Conservation (phyloP, 2,113 vertebrate species). For the Diadophis punctatus region DNA sequence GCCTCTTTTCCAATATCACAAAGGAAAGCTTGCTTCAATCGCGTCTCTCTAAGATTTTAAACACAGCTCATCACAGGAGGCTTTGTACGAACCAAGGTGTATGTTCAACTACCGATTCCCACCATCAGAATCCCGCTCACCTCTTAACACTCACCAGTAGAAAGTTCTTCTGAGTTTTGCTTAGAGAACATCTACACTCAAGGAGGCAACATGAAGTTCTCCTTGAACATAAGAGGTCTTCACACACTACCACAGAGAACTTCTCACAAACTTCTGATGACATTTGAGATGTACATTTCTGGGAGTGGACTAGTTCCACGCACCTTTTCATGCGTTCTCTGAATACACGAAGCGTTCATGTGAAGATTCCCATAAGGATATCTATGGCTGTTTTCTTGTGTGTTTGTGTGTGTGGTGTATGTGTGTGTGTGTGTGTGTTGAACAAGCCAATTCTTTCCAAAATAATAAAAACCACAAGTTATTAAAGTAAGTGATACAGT, state of each 20-base stretch:
- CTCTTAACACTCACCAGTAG: not conserved
- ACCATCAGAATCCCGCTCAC: not conserved
- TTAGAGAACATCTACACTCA: not conserved
- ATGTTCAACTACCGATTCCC: too few relatives aligned
- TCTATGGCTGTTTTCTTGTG: conserved; percentile 43
- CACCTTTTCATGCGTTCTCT: not conserved
- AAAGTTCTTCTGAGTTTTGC: not conserved
- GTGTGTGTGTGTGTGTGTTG: not conserved
- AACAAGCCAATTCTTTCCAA: conserved; percentile 46
- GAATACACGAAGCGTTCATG: not conserved
- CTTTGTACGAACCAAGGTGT: not conserved
- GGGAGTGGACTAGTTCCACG: not conserved
- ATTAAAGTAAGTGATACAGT: conserved; percentile 60
- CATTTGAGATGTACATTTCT: not conserved
- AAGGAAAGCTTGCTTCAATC: conserved; percentile 46
- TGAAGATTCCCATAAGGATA: conserved; percentile 1
- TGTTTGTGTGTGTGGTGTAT: accelerated
- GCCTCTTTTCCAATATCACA: conserved; percentile 45
- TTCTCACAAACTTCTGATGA: not conserved
- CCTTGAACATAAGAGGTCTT: not conserved
- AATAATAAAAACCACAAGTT: conserved; percentile 52
- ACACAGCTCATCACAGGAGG: conserved; percentile 41
- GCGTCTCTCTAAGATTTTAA: conserved; percentile 50
- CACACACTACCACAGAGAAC: too few relatives aligned
- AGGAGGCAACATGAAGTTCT: not conserved